Percentiles rank a stretch among this genome's conserved stretches.
Evolutionary conservation across 1,140 invertebrate species (phyloP).

Genomic region (Drosophila athabasca): DNA sequence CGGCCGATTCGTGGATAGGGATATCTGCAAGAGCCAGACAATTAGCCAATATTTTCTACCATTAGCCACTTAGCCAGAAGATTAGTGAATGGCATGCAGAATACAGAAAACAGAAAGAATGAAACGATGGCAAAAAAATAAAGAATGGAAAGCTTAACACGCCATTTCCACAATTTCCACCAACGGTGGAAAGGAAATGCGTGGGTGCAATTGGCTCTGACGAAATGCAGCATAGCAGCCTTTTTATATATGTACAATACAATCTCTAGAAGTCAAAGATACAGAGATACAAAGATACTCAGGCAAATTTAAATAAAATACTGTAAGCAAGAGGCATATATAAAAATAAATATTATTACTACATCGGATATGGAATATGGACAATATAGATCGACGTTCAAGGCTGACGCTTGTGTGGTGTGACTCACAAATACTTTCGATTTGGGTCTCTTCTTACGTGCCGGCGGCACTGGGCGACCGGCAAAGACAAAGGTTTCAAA

Average conservation of each 20-base stretch:
- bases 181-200: conserved; percentile 59
- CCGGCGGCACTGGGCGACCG: conserved; percentile 71
- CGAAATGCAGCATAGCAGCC: conserved; percentile 51
- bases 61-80: not conserved
- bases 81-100: conserved; percentile 51
- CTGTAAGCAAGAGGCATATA: conserved; percentile 26
- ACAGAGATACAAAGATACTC: conserved; percentile 20
- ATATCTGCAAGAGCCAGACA: conserved; percentile 65
- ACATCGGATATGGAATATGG: conserved; percentile 28
- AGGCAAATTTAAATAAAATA: conserved; percentile 44
- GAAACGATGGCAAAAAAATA: conserved; percentile 42
- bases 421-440: conserved; percentile 76
- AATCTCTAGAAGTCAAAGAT: not conserved
- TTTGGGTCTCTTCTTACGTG: conserved; percentile 74
- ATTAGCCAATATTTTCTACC: conserved; percentile 36
- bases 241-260: no score
- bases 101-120: not conserved
- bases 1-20: conserved; percentile 84
- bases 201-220: conserved; percentile 58
- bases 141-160: conserved; percentile 40
- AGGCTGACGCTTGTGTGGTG: conserved; percentile 23
- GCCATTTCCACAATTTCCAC: conserved; percentile 55
- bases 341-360: conserved; percentile 50
- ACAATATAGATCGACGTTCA: conserved; percentile 18
- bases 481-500: conserved; percentile 66